phyloP scores from a whole-genome alignment of 2,888 invertebrate genomes.

The Druceiella hillmani region DNA sequence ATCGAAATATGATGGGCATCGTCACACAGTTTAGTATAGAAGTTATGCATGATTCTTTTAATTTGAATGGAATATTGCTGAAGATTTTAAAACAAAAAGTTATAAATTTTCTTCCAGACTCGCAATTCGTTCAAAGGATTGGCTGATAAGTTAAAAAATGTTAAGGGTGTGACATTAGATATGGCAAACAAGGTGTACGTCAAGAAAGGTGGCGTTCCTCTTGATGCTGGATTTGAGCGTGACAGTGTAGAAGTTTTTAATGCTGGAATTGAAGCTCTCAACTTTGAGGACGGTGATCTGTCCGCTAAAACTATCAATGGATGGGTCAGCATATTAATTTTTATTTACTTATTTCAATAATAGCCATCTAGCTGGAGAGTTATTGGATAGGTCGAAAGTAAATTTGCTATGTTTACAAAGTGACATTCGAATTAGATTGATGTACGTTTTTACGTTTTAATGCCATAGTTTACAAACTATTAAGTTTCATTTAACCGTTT shows the following conservation, averaged over 20 bases:
- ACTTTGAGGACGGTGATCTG: slow-evolving; percentile 50
- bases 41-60: background rate
- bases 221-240: slow-evolving; percentile 51
- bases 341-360: no score
- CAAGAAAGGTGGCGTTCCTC: slow-evolving; percentile 41
- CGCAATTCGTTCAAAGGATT: slow-evolving; percentile 36
- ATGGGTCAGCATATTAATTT: slow-evolving; percentile 57
- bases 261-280: slow-evolving; percentile 55
- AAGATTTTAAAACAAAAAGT: background rate
- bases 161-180: slow-evolving; percentile 54
- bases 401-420: no score
- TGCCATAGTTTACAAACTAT: no score
- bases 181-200: slow-evolving; percentile 71
- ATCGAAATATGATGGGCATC: no score
- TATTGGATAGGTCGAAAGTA: no score
- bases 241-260: slow-evolving; percentile 57
- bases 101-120: slow-evolving; percentile 30
- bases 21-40: background rate
- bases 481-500: no score
- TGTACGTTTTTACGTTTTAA: no score
- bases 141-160: slow-evolving; percentile 32
- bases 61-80: background rate
- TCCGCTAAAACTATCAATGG: slow-evolving; percentile 62
- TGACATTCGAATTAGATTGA: no score
- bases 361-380: no score